phyloP scores from a whole-genome alignment of 2,797 vertebrate genomes.

The Halcyon chelicuti region DNA sequence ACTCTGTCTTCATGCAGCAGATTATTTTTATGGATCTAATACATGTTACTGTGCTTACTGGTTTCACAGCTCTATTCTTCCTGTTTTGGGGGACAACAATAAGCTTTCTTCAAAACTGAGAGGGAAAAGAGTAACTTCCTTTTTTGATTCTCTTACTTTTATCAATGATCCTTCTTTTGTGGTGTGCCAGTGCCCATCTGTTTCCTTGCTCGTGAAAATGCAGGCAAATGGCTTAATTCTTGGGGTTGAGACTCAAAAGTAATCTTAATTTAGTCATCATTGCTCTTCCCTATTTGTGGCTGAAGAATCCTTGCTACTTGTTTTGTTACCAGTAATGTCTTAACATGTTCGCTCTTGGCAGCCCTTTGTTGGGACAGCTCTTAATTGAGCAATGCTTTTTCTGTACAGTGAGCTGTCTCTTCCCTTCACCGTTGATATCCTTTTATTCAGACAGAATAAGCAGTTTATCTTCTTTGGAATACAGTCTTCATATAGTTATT shows the following conservation, averaged over 20 bases:
- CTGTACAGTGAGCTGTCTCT: background rate
- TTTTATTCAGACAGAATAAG: background rate
- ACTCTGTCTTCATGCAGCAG: background rate
- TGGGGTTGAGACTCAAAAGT: background rate
- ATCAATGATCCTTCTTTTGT: background rate
- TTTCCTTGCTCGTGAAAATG: background rate
- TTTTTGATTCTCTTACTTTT: background rate
- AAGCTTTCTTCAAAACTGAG: background rate
- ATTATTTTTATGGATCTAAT: background rate
- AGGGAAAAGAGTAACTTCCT: background rate
- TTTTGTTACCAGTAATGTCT: background rate
- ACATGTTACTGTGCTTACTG: background rate
- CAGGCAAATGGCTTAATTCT: background rate
- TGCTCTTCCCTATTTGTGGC: background rate
- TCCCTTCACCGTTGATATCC: background rate
- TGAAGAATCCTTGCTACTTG: background rate
- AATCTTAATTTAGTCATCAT: background rate
- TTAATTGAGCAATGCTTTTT: background rate
- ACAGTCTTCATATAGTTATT: background rate
- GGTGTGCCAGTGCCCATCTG: background rate
- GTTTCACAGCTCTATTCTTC: background rate
- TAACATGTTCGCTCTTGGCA: background rate
- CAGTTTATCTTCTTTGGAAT: background rate
- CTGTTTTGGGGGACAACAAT: background rate
- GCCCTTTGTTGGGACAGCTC: background rate